Conservation (phyloP, 1,140 invertebrate species). For the Drosophila arawakana region DNA sequence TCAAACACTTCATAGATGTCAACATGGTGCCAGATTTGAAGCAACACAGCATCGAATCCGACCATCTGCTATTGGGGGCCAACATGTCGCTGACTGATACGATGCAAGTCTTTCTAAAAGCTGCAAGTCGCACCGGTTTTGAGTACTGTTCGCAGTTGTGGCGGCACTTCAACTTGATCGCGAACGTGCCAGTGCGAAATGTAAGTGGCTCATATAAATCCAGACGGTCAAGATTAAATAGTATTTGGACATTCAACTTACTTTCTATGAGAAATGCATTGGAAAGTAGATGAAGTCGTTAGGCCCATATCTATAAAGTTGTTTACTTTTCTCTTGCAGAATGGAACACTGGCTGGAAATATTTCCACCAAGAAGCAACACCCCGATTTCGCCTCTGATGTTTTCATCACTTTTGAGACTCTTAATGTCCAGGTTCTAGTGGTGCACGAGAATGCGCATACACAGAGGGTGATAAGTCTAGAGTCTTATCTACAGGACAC, state of each 20-base stretch:
- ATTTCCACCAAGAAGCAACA: constrained; percentile 90
- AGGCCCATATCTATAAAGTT: neutral
- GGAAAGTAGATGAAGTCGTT: neutral
- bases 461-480: constrained; percentile 51
- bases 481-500: constrained; percentile 53
- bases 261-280: constrained; percentile 2
- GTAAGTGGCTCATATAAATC: constrained; percentile 85
- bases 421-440: constrained; percentile 86
- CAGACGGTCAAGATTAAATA: constrained; percentile 44
- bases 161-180: constrained; percentile 88
- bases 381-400: constrained; percentile 90
- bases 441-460: constrained; percentile 49
- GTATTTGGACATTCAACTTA: constrained; percentile 31
- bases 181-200: constrained; percentile 90
- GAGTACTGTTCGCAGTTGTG: constrained; percentile 85
- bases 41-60: constrained; percentile 84
- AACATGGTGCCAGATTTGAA: constrained; percentile 86
- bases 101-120: constrained; percentile 87
- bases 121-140: constrained; percentile 85
- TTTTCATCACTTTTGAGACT: constrained; percentile 90
- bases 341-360: constrained; percentile 91
- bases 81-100: constrained; percentile 88
- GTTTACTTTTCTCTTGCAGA: constrained; percentile 38
- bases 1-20: constrained; percentile 89
- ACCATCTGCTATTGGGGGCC: constrained; percentile 87